A percentile compares a stretch with the other conserved stretches of the same genome.
phyloP scores from a whole-genome alignment of 2,888 invertebrate species.

The Euproctis similis region DNA sequence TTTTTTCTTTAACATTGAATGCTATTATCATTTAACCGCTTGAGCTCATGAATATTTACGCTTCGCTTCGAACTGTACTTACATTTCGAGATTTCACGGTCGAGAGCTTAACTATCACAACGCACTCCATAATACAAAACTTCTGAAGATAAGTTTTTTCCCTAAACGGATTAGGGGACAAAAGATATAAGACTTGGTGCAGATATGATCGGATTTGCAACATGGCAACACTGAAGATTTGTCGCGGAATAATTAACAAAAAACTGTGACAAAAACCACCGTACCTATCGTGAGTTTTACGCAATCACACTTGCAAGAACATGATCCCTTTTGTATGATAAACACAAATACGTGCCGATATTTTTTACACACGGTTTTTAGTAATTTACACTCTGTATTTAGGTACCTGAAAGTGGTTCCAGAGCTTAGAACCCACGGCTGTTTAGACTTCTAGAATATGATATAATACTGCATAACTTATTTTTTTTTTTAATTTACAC shows the following conservation, averaged over 20 bases:
- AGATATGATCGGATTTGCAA: constrained; percentile 17
- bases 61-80: too few species aligned
- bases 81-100: constrained; percentile 20
- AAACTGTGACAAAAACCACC: constrained; percentile 3
- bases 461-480: too few species aligned
- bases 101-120: constrained; percentile 6
- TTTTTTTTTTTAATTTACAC: too few species aligned
- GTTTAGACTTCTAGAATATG: too few species aligned
- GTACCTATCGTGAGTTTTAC: not conserved
- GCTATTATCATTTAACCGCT: too few species aligned
- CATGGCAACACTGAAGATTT: constrained; percentile 7
- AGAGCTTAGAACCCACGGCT: too few species aligned
- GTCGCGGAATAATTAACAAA: constrained; percentile 9
- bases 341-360: not conserved
- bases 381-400: too few species aligned
- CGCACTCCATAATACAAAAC: constrained; percentile 7
- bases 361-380: too few species aligned
- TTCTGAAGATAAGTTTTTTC: constrained; percentile 1
- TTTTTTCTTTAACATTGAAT: too few species aligned
- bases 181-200: constrained; percentile 9
- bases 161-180: constrained; percentile 22
- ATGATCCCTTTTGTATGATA: constrained; percentile 2
- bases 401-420: too few species aligned
- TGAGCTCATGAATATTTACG: too few species aligned
- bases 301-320: constrained; percentile 3